Evolutionary conservation across 1,140 invertebrate genomes (phyloP), one percentile per base, ranked within the genome.

Genomic region (Lethrus apterus): DNA sequence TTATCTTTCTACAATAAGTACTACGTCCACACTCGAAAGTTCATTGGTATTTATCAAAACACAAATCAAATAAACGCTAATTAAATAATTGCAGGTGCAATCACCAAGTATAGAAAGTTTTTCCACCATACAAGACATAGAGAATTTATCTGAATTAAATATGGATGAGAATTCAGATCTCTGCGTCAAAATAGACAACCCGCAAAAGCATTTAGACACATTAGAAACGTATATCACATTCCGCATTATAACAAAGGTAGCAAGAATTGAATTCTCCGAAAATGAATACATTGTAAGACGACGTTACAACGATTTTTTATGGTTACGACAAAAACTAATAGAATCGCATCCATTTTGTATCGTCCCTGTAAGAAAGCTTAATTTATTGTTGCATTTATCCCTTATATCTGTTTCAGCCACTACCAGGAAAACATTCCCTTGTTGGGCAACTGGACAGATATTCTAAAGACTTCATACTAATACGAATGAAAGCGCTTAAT

Each of bases 141-240:
- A 78, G 51, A 75, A 73, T 26, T 58, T 69, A 19, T 71, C 71
- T 2, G 75, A 78, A 49, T 68, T 76, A 41, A 71, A 72, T 54
- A 52, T 69, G 26, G 74, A 76, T 50, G 68, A 70, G 45, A 62
- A 69, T 50, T 66, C 73, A 11, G 83, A 86, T 61, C 62, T 86
- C 8, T 75, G 79, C 61, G 73, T 84, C 0, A 72, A 77, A 65
- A 81, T 86, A 13, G 84, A 86, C 51, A 83, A 82, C 69, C 83
- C 84, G n/a, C 82, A 86, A 51, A 86, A 85, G 62, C 81, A 85
- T 65, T 71, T 82, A 11, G 81, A 82, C 52, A 80, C 81, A 0
- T 71, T 85, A 52, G 84, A 86, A 62, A 83, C 83, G 2, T 86
- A 79, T 55, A 81, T 86, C 33, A 83, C 82, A 26, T 86, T 85